Conservation (phyloP, 2,797 vertebrate species). For the Lithobates pipiens region DNA sequence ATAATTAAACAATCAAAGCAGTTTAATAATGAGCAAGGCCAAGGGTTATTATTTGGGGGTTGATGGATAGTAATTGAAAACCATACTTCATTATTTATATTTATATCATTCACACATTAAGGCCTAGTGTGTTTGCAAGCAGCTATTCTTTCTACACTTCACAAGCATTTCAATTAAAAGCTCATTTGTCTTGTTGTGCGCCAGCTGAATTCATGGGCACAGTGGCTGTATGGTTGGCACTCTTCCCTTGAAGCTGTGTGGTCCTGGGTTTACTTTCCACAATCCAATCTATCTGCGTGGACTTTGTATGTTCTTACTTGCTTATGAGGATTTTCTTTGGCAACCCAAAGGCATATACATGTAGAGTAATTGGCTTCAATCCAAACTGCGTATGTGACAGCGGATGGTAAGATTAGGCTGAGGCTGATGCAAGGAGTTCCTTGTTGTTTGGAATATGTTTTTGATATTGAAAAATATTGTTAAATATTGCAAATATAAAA, state of each 20-base stretch:
- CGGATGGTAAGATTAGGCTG: neutral
- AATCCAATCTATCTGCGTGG: neutral
- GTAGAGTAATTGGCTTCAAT: no score
- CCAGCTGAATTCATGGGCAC: neutral
- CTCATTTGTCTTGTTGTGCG: neutral
- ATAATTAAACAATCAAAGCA: slow-evolving; percentile 55
- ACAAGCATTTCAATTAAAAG: neutral
- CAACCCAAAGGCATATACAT: no score
- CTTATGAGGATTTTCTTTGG: no score
- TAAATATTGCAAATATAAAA: no score
- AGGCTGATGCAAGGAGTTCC: neutral
- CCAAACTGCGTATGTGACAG: neutral
- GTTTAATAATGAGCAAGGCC: slow-evolving; percentile 30
- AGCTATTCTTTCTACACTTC: neutral
- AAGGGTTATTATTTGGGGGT: slow-evolving; percentile 39
- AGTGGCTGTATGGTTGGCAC: no score
- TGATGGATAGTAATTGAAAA: slow-evolving; percentile 50
- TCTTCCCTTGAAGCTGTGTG: neutral
- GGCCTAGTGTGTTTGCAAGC: slow-evolving; percentile 4
- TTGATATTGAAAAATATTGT: no score
- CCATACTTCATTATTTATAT: slow-evolving; percentile 55
- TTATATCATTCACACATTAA: slow-evolving; percentile 39
- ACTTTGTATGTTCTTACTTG: neutral
- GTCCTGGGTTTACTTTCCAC: neutral
- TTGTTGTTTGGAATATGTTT: no score